These are phyloP conservation scores for Scalopus aquaticus DNA, from an alignment of 2,113 vertebrate genomes.

Conservation along the genomic window DNA sequence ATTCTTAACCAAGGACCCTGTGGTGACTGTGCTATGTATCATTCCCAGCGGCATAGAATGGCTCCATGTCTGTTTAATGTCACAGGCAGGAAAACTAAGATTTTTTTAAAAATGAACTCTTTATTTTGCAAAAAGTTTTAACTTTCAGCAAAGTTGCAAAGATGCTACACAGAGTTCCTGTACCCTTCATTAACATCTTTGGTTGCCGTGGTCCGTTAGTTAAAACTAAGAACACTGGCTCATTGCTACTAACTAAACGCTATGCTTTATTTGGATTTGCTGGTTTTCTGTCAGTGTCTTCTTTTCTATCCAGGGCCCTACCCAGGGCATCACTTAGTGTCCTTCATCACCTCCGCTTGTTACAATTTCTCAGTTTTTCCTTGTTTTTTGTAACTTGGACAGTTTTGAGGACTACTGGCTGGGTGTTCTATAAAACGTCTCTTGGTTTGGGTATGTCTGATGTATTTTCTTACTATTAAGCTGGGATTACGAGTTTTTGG, in stretches of 20 bases:
- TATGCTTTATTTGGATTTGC: not conserved
- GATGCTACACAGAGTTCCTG: not conserved
- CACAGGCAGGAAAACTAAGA: not conserved
- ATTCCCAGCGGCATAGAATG: not conserved
- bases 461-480: not conserved
- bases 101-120: not conserved
- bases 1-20: not conserved
- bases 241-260: not conserved
- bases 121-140: slow-evolving; percentile 2
- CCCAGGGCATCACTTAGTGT: not conserved
- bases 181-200: not conserved
- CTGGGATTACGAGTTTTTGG: not conserved
- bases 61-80: not conserved
- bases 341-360: not conserved
- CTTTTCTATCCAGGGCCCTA: not conserved
- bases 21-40: not conserved
- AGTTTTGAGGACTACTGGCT: not conserved
- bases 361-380: not conserved
- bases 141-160: not conserved
- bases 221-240: not conserved
- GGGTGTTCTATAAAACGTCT: not conserved
- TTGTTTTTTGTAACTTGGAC: not conserved
- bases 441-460: not conserved
- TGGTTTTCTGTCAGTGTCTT: not conserved
- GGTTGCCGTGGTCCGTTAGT: not conserved